Evolutionary conservation across 2,797 vertebrate species (phyloP).

Genomic region (Catamblyrhynchus diadema): DNA sequence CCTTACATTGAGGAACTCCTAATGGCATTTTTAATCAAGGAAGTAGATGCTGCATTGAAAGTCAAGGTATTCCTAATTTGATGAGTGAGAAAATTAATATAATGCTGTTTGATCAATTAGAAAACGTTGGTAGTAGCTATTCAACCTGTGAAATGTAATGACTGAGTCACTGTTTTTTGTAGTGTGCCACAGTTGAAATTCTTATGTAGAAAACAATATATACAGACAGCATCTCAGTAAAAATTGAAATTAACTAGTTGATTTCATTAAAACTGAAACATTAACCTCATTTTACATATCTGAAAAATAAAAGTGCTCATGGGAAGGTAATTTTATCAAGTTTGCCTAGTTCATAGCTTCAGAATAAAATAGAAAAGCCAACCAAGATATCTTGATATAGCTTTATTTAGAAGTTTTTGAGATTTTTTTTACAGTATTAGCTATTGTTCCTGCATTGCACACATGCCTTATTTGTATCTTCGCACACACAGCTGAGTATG

Average conservation of each 20-base stretch:
- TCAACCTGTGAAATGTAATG: not conserved
- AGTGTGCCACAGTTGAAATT: not conserved
- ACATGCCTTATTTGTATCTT: not conserved
- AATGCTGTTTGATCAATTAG: not conserved
- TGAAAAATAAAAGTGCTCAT: not conserved
- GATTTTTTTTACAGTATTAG: not conserved
- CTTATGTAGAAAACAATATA: not conserved
- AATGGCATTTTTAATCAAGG: not conserved
- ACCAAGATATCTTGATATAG: not conserved
- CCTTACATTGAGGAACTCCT: not conserved
- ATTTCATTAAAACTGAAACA: not conserved
- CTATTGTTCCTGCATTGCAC: not conserved
- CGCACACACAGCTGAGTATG: not conserved
- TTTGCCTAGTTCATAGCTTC: not conserved
- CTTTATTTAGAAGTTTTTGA: not conserved
- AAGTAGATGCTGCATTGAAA: not conserved
- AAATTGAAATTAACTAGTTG: not conserved
- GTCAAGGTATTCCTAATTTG: not conserved
- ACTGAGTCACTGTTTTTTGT: not conserved
- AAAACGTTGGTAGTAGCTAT: not conserved
- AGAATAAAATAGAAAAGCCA: not conserved
- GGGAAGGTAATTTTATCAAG: not conserved
- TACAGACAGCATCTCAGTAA: not conserved
- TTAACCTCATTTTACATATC: not conserved
- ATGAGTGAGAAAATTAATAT: not conserved